Conservation (phyloP, 2,888 invertebrate species). For the Notodonta ziczac region DNA sequence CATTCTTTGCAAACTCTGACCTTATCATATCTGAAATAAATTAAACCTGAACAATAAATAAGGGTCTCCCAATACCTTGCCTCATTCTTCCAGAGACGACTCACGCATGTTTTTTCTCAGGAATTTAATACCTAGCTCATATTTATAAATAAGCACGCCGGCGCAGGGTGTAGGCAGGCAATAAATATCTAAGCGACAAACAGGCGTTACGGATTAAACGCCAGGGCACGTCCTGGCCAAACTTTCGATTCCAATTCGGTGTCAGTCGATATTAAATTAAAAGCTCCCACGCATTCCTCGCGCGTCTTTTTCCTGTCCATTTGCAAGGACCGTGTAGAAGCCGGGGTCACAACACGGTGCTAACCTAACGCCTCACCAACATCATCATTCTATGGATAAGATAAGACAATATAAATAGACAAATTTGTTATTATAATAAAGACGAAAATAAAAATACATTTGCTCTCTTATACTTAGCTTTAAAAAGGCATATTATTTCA, state of each 20-base stretch:
- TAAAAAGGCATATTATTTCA: background rate
- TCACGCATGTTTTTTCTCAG: slow-evolving; percentile 38
- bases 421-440: slow-evolving; percentile 26
- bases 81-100: slow-evolving; percentile 20
- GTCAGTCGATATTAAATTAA: slow-evolving; percentile 84
- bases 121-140: slow-evolving; percentile 52
- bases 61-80: slow-evolving; percentile 7
- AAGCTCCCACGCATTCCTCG: slow-evolving; percentile 82
- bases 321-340: slow-evolving; percentile 81
- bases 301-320: slow-evolving; percentile 85
- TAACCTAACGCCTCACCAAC: slow-evolving; percentile 54
- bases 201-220: slow-evolving; percentile 64
- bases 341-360: slow-evolving; percentile 77
- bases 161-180: slow-evolving; percentile 41
- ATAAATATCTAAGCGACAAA: slow-evolving; percentile 70
- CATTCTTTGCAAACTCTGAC: too few relatives aligned
- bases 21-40: too few relatives aligned
- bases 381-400: slow-evolving; percentile 56
- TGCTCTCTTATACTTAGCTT: background rate
- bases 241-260: slow-evolving; percentile 83
- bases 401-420: slow-evolving; percentile 33
- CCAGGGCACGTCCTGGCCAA: slow-evolving; percentile 75
- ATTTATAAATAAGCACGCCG: slow-evolving; percentile 53
- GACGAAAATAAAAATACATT: too few relatives aligned
- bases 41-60: background rate